Evolutionary conservation across 2,113 vertebrate species (phyloP), one percentile per base, ranked within the genome.

Genomic region (Pelecanus crispus): DNA sequence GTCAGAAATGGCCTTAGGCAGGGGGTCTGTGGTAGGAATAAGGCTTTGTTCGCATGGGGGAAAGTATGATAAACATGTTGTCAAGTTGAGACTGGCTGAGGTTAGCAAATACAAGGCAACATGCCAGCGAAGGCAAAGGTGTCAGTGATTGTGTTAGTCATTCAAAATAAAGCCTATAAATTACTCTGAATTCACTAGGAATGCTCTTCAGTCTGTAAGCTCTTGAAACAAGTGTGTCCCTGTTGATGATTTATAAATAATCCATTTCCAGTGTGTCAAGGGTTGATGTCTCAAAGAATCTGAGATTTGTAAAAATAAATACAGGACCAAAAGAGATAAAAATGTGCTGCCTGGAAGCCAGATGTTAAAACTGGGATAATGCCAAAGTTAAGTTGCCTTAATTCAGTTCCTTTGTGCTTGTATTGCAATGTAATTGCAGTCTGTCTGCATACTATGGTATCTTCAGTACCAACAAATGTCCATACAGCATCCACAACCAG

Each of bases 191-290:
- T 96, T 89, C 47, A 3, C 29, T 70, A 26, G 61, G 63, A 92
- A 71, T 55, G 45, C 59, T 94, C 55, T 71, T 86, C 50, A 55
- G 49, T 31, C 81, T 53, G 14, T 25, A 49, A 84, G 80, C 77
- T 86, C 75, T 92, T 21, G 68, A 88, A 59, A 42, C 1, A 4
- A 93, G 47, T 13, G 25, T 92, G 40, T 89, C 44, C 40, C 47
- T 72, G 66, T 9, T 72, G 78, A 26, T 71, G 25, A 17, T 45
- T 95, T 86, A 92, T 91, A 92, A 93, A 83, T 91, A 83, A 94
- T 61, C 80, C 20, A 55, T 90, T 93, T 82, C 56, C 72, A 90
- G 59, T 1, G 0, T 63, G 75, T 71, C 83, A 74, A 44, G 52
- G 34, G 17, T 8, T 62, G 73, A 92, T 84, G 72, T 44, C 65